A percentile compares a stretch with the other conserved stretches of the same genome.
Conservation (phyloP, 2,888 invertebrate species). For the Campopleginae sp. region DNA sequence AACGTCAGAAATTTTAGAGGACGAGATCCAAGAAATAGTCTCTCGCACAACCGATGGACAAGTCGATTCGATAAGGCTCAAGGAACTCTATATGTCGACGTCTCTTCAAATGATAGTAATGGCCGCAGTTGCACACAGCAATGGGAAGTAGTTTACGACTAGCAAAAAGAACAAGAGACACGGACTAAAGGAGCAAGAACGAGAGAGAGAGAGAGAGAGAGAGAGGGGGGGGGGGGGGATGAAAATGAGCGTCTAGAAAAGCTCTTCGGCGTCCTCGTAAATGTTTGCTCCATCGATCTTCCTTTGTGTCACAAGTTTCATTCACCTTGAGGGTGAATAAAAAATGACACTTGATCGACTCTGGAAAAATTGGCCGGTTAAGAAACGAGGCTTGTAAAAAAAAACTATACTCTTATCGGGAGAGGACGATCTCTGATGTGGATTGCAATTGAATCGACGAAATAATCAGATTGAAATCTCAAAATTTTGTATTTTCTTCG, state of each 20-base stretch:
- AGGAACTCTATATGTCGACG: conserved; percentile 1
- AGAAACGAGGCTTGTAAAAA: conserved; percentile 4
- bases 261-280: conserved; percentile 47
- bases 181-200: not conserved
- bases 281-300: conserved; percentile 64
- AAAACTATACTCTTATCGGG: not conserved
- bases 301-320: not conserved
- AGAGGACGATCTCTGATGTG: not conserved
- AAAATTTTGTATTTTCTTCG: too few species aligned
- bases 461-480: too few species aligned
- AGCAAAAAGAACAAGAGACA: conserved; percentile 14
- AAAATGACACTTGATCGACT: conserved; percentile 5
- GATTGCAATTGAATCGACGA: not conserved
- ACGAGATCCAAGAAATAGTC: conserved; percentile 8
- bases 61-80: not conserved
- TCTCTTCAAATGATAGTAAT: conserved; percentile 20
- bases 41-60: not conserved
- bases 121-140: conserved; percentile 45
- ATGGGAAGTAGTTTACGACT: conserved; percentile 57
- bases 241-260: conserved; percentile 15
- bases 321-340: conserved; percentile 2
- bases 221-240: not conserved
- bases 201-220: not conserved
- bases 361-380: not conserved
- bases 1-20: conserved; percentile 24